Percentiles rank a stretch among this genome's conserved stretches.
phyloP scores from a whole-genome alignment of 2,797 vertebrate genomes.

The Yasuhikotakia modesta region DNA sequence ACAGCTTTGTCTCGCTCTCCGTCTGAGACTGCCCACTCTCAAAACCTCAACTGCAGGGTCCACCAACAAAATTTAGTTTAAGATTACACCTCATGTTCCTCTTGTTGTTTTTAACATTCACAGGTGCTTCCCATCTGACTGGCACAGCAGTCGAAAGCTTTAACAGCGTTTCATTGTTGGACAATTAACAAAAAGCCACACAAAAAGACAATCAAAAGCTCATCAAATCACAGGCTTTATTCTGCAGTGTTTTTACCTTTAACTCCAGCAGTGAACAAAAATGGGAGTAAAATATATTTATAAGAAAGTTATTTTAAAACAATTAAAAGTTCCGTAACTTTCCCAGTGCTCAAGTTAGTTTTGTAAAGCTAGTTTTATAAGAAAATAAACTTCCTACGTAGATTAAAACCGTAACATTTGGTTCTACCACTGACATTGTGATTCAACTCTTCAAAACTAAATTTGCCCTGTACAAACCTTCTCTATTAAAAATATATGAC shows the following conservation, averaged over 20 bases:
- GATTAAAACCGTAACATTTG: neutral
- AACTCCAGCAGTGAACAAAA: slow-evolving; percentile 11
- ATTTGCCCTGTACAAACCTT: neutral
- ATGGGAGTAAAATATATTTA: slow-evolving; percentile 42
- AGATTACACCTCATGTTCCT: too few species aligned
- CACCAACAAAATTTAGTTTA: slow-evolving; percentile 50
- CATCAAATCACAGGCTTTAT: slow-evolving; percentile 25
- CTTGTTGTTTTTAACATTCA: too few species aligned
- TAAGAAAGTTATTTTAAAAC: slow-evolving; percentile 16
- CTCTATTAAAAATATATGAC: neutral
- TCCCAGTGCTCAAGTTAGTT: slow-evolving; percentile 43
- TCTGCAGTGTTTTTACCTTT: slow-evolving; percentile 14
- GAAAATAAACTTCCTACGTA: slow-evolving; percentile 14
- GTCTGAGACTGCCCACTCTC: slow-evolving; percentile 74
- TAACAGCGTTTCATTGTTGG: slow-evolving; percentile 19
- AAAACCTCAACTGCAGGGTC: slow-evolving; percentile 65
- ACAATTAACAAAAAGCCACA: neutral
- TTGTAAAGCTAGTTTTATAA: slow-evolving; percentile 57
- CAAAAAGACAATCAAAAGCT: slow-evolving; percentile 50
- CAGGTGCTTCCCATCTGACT: slow-evolving; percentile 23
- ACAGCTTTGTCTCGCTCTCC: slow-evolving; percentile 91
- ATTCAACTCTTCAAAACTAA: slow-evolving; percentile 6
- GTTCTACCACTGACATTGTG: neutral
- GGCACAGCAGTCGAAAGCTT: slow-evolving; percentile 20
- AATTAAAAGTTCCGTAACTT: slow-evolving; percentile 12